phyloP scores from a whole-genome alignment of 2,113 vertebrate species.

The Elachura formosa region DNA sequence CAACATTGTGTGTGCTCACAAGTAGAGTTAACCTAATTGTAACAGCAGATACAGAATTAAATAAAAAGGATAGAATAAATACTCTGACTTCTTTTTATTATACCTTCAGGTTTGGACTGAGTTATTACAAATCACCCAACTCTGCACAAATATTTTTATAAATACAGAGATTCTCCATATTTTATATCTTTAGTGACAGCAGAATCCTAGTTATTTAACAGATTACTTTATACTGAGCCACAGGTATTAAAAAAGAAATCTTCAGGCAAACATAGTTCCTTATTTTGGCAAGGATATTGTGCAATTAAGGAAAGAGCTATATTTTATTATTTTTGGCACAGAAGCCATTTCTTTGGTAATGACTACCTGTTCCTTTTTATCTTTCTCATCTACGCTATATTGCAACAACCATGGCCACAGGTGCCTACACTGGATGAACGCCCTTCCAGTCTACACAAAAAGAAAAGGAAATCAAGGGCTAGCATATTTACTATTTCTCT shows the following conservation, averaged over 20 bases:
- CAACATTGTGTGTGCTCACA: background rate
- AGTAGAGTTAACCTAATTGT: background rate
- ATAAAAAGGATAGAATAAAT: background rate
- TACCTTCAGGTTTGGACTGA: background rate
- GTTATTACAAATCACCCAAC: background rate
- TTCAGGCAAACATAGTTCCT: background rate
- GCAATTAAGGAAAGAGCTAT: background rate
- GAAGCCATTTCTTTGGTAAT: background rate
- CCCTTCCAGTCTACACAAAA: background rate
- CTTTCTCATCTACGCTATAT: background rate
- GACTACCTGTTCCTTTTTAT: background rate
- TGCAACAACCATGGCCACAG: background rate
- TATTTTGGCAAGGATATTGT: background rate
- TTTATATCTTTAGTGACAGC: background rate
- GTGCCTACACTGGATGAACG: background rate
- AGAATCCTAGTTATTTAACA: background rate
- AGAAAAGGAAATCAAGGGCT: background rate
- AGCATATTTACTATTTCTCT: background rate
- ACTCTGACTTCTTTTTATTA: background rate
- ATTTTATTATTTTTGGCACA: slow-evolving; percentile 16
- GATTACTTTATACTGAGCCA: background rate
- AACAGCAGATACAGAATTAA: background rate
- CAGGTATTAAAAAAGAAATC: background rate
- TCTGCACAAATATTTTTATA: background rate
- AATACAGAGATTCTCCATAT: background rate